phyloP scores from a whole-genome alignment of 2,113 vertebrate species.

The Mustela lutreola region DNA sequence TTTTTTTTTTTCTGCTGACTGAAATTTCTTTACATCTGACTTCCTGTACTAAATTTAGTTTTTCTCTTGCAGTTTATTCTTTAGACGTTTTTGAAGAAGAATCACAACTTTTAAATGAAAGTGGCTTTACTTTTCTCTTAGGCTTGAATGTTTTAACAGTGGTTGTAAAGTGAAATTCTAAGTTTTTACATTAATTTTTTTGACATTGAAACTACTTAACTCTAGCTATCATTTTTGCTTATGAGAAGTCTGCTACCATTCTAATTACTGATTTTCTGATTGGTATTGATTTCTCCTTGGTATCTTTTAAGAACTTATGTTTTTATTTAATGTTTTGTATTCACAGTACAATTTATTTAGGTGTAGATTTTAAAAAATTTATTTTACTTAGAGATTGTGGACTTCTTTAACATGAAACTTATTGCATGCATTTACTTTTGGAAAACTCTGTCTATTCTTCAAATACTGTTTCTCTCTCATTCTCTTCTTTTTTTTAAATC shows the following conservation, averaged over 20 bases:
- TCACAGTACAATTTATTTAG: neutral
- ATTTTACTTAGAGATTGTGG: neutral
- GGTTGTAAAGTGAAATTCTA: neutral
- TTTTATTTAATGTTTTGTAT: neutral
- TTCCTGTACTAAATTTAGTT: neutral
- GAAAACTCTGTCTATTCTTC: neutral
- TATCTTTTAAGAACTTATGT: neutral
- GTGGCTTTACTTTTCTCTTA: neutral
- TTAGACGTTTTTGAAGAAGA: neutral
- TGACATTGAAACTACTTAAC: neutral
- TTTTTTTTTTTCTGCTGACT: slow-evolving; percentile 27
- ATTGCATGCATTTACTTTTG: neutral
- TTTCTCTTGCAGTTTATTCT: neutral
- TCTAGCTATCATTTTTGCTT: neutral
- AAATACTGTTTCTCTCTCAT: neutral
- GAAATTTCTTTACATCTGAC: neutral
- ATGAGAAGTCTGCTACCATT: neutral
- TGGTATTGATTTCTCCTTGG: neutral
- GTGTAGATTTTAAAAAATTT: neutral
- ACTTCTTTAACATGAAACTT: neutral
- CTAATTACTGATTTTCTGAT: neutral
- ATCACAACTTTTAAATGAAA: neutral
- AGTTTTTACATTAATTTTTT: neutral
- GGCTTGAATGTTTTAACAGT: neutral
- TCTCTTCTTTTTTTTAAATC: neutral